Evolutionary conservation across 1,140 invertebrate species (phyloP).

Genomic region (Micrasema longulum): DNA sequence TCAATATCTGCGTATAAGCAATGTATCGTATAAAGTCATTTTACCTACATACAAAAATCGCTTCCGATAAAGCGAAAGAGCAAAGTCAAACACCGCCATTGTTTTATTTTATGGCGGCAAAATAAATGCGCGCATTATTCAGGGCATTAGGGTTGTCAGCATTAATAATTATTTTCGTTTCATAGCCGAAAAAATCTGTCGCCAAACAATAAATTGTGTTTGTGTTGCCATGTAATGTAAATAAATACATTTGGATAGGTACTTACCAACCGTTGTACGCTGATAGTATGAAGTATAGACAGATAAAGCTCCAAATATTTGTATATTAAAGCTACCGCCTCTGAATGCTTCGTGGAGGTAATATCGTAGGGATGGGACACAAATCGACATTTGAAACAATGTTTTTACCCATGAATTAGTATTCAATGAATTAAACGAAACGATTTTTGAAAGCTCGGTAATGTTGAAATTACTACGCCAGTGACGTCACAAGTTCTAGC

Average conservation of each 20-base stretch:
- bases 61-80: constrained; percentile 42
- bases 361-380: constrained; percentile 43
- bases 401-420: too few species aligned
- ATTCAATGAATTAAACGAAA: too few species aligned
- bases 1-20: too few species aligned
- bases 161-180: constrained; percentile 56
- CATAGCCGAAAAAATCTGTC: constrained; percentile 56
- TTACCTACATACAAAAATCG: neutral
- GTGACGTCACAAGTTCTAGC: too few species aligned
- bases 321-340: constrained; percentile 55
- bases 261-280: constrained; percentile 41
- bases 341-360: constrained; percentile 54
- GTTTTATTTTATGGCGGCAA: constrained; percentile 46
- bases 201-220: constrained; percentile 56
- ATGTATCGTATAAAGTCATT: neutral
- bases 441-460: too few species aligned
- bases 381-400: constrained; percentile 9
- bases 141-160: constrained; percentile 51
- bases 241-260: constrained; percentile 49
- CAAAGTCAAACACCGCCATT: constrained; percentile 41
- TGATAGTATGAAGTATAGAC: constrained; percentile 45
- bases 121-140: constrained; percentile 54
- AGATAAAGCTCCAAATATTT: constrained; percentile 56
- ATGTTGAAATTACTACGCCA: too few species aligned
- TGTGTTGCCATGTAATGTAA: constrained; percentile 52